These are phyloP conservation scores for Chrysogorgia sp. DNA, from an alignment of 92 coral and sea anemone genomes.

Conservation along the genomic window DNA sequence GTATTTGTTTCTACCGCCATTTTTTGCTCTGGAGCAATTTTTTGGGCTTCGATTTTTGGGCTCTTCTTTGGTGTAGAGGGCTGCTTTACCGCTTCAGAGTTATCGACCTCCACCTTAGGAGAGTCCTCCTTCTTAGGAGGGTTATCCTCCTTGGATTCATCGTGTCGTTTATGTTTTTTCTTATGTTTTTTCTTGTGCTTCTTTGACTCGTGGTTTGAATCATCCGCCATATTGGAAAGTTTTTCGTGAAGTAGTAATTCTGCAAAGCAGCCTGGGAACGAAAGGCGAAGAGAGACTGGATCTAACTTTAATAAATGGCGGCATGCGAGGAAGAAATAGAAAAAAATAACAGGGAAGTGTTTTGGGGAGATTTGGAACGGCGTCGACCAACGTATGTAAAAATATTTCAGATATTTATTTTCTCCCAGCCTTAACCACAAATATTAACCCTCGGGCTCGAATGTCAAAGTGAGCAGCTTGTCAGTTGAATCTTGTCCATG, in stretches of 20 bases:
- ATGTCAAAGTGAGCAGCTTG: too few relatives aligned
- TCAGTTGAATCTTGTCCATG: too few relatives aligned
- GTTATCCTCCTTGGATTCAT: not conserved
- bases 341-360: conserved; percentile 24
- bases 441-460: too few relatives aligned
- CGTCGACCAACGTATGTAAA: conserved; percentile 40
- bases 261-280: conserved; percentile 11
- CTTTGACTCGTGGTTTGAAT: not conserved
- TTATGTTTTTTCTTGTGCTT: conserved; percentile 1
- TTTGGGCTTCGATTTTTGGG: not conserved
- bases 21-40: not conserved
- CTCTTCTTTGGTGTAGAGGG: not conserved
- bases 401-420: not conserved
- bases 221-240: conserved; percentile 18
- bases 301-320: not conserved
- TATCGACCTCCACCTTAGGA: not conserved
- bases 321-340: not conserved
- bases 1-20: conserved; percentile 8
- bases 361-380: conserved; percentile 24
- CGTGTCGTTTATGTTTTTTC: conserved; percentile 13
- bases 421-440: not conserved
- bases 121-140: not conserved
- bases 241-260: not conserved
- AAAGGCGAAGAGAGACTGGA: not conserved
- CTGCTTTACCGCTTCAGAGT: not conserved